Conservation (phyloP, 2,113 vertebrate species). For the Channa argus region DNA sequence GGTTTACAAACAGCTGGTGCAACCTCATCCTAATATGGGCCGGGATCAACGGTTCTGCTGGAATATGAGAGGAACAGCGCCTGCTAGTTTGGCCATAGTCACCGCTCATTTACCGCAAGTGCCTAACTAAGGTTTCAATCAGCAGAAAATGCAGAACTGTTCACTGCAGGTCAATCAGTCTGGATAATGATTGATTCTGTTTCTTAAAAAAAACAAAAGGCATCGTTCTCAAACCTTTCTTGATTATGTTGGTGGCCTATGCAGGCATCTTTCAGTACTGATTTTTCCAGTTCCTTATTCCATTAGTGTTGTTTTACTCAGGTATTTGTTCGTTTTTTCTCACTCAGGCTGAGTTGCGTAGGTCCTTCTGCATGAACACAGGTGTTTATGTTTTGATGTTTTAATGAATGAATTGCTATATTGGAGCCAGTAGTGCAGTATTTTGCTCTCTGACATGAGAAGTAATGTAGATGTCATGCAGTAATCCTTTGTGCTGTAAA, state of each 20-base stretch:
- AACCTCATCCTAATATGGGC: not conserved
- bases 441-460: conserved; percentile 54
- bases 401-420: conserved; percentile 38
- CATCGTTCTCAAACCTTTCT: not conserved
- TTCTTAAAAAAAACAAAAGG: conserved; percentile 1
- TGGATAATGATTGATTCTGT: conserved; percentile 5
- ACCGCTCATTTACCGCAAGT: conserved; percentile 82
- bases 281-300: conserved; percentile 22
- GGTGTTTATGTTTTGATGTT: conserved; percentile 56
- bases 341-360: conserved; percentile 66
- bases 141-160: conserved; percentile 49
- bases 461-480: conserved; percentile 52
- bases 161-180: conserved; percentile 25
- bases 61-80: conserved; percentile 13
- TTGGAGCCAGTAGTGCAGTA: conserved; percentile 58
- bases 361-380: conserved; percentile 68
- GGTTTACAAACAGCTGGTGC: conserved; percentile 27
- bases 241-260: conserved; percentile 18
- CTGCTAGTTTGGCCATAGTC: conserved; percentile 23
- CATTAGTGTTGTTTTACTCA: conserved; percentile 74
- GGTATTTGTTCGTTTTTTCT: conserved; percentile 61
- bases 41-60: too few relatives aligned
- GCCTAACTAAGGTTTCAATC: conserved; percentile 76
- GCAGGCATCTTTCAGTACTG: conserved; percentile 14
- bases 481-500: conserved; percentile 71